Base-by-base conservation (phyloP, 2,113 vertebrate species). In the Cichladusa arquata region DNA sequence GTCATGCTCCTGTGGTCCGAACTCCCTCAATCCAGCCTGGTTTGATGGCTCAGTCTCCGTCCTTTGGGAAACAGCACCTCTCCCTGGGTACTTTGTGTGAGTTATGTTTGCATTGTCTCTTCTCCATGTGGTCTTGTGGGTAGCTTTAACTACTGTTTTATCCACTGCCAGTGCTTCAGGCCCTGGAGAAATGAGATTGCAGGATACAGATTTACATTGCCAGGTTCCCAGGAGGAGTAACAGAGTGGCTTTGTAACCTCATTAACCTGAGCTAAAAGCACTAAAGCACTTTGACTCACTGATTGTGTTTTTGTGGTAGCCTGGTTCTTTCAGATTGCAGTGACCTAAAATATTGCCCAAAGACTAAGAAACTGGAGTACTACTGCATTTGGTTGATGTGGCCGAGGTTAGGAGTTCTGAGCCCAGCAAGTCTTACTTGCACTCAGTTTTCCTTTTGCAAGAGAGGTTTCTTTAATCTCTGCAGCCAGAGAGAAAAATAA, bases 21-120 rank as follows among this genome's bases (percentile, higher is more conserved):
- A 99, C 99, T 1, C 95, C 99, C 4, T 99, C 99, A 13, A 12
- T 99, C 81, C 99, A 99, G 84, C 99, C 99, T 5, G 97, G 97
- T 23, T 98, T 99, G 28, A 86, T 98, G 86, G 71, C 98, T 24
- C 98, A 98, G 87, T 95, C 98, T 6, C 87, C 97, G 0, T 97
- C 98, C 42, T 98, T 99, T 73, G 93, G 97, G 67, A 99, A 99
- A 40, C 86, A 98, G 29, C 97, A 93, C 17, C 94, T 97, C 64
- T 86, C 95, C 38, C 81, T 76, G 91, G 98, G 98, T 86, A 79
- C 97, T 72, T 50, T 96, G 28, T 2, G 97, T 98, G 92, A 98
- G 98, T 98, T 70, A 38, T 19, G 28, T 28, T 58, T 45, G 23
- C 38, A 50, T 2, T 44, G 6, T 60, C 18, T 48, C 65, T 78